Evolutionary conservation across 2,888 invertebrate species (phyloP), one percentile per base, ranked within the genome.

Genomic region (Proisotoma minuta): DNA sequence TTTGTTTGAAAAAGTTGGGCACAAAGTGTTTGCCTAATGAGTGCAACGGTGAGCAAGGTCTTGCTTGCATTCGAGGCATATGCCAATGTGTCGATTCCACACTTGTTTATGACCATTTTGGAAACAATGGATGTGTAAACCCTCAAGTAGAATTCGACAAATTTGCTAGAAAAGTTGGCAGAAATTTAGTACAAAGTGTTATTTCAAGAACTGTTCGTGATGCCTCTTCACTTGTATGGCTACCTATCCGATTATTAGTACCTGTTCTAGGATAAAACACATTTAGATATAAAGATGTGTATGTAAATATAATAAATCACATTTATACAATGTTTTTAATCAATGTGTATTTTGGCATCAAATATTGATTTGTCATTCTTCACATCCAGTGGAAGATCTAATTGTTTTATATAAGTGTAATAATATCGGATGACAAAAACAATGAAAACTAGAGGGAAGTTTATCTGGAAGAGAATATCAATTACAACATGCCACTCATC

Each of bases 11-110:
- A 4, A 47, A 50, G 5, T 18, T 28, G 12, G 54, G 49, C 28
- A 28, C 29, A n/a, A n/a, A 23, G 4, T 61, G 60, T 22, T 15
- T 18, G 18, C 56, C 56, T 18, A 23, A 58, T 20, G 43, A 59
- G 15, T 62, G 62, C 24, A 59, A 58, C 49, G 34, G 27, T 4
- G 58, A 58, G 4, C 8, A n/a, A 15, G 53, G 48, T 5, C 49
- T 62, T 2, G 62, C 54, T 3, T 62, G 62, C 23, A 62, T 58
- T 26, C 22, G 40, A 26, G 57, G 57, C 3, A 53, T 8, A 5
- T 62, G 62, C 20, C 29, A 43, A 3, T 62, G 62, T 34, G 23
- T 58, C 20, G 62, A 62, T 20, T 58, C 57, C 3, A 2, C 57
- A n/a, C 24, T 51, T 22, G 52, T 62, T 2, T 62, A 50, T 26